A percentile compares a stretch with the other conserved stretches of the same genome.
These are phyloP conservation scores for Allolobophora icterica DNA, from an alignment of 2,888 invertebrate species.

Conservation along the genomic window DNA sequence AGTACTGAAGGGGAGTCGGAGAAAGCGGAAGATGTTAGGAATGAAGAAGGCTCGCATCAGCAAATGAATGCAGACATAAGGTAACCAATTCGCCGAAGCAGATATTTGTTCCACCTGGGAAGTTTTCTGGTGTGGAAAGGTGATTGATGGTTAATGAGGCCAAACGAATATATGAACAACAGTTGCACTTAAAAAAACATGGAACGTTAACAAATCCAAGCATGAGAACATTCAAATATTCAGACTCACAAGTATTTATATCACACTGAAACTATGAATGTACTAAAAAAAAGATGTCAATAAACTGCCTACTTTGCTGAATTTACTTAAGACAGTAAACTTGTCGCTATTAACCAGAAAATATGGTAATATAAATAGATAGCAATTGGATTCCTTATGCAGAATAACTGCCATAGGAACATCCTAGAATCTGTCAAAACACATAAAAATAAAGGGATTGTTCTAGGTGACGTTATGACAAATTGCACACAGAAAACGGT, in stretches of 20 bases:
- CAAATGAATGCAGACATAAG: conserved; percentile 1
- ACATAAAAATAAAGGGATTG: neutral
- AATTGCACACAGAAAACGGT: neutral
- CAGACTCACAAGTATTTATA: neutral
- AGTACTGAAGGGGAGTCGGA: neutral
- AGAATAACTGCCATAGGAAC: neutral
- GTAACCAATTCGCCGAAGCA: neutral
- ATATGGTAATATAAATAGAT: neutral
- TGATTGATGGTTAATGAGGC: neutral
- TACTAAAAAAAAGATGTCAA: neutral
- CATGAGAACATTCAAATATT: neutral
- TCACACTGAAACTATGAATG: neutral
- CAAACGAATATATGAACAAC: neutral
- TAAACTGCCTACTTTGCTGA: neutral
- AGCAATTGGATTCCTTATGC: neutral
- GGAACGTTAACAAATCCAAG: neutral
- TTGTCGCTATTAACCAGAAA: neutral
- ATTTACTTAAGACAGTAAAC: neutral
- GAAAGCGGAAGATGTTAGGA: neutral
- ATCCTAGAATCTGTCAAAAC: neutral
- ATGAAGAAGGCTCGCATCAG: neutral
- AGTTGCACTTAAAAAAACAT: neutral
- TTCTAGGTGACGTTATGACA: neutral
- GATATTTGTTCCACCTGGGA: neutral
- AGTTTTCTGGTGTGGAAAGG: conserved; percentile 1